Evolutionary conservation across 2,888 invertebrate species (phyloP).

Genomic region (Erebia epiphron): DNA sequence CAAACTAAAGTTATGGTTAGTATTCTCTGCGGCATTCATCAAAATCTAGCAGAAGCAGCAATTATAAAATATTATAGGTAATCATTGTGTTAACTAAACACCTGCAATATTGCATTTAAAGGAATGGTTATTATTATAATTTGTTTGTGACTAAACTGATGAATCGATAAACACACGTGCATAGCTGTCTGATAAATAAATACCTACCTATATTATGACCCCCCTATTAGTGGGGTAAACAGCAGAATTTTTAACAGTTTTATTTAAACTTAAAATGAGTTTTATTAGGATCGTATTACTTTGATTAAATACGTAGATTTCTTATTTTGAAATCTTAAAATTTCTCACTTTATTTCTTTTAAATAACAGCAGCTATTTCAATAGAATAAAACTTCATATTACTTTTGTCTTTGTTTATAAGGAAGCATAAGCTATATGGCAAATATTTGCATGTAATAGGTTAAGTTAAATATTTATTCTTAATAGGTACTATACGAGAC

Average conservation of each 20-base stretch:
- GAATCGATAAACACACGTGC: background rate
- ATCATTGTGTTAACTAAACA: too few species aligned
- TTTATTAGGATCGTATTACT: too few species aligned
- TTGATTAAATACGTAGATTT: too few species aligned
- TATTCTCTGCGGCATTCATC: too few species aligned
- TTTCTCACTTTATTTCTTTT: too few species aligned
- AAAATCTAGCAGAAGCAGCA: too few species aligned
- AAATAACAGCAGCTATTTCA: background rate
- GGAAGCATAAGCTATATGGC: background rate
- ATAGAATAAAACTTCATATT: background rate
- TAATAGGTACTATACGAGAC: background rate
- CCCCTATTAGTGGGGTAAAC: background rate
- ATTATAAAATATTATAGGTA: too few species aligned
- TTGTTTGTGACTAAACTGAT: background rate
- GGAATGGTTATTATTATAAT: background rate
- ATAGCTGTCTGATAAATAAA: background rate
- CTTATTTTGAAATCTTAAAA: too few species aligned
- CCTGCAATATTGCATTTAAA: background rate
- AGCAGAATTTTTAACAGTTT: background rate
- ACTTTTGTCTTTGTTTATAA: conserved; percentile 1
- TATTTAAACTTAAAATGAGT: too few species aligned
- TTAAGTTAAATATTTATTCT: conserved; percentile 7
- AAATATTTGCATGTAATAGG: conserved; percentile 14
- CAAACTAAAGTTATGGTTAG: too few species aligned
- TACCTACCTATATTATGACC: background rate